Base-by-base conservation (phyloP, 2,888 invertebrate species). In the Xestia c-nigrum region DNA sequence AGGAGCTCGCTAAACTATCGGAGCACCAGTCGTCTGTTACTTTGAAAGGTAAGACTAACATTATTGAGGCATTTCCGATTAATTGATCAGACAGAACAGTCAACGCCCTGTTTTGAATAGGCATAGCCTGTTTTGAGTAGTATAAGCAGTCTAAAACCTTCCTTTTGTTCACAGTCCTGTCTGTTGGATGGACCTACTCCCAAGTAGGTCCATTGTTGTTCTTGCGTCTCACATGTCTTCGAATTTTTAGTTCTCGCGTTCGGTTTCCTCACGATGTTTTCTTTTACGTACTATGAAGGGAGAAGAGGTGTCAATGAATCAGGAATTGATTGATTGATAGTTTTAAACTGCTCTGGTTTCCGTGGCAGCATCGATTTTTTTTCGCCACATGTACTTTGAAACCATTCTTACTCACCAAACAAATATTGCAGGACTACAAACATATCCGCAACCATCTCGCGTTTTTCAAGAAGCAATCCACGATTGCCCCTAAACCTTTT, bases 21-120 rank as follows among this genome's bases (percentile, higher is more conserved):
- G 96, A 95, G 43, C 92, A 93, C 69, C 95, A 94, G 78, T 91
- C 95, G 31, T 90, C 94, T 82, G 95, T 95, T 72, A 94, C 96
- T 47, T 89, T 96, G 76, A 96, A 96, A 94, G 96, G 96, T 96
- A 63, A 63, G 59, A 52, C 4, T 31, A 3, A 52, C n/a, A 24
- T 46, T 52, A 38, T 24, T 14, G 7, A 50, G 64, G n/a, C 12
- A 19, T n/a, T 31, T 55, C 3, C 3, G 21, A 24, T 3, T 10
- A 38, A 14, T 59, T 47, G 14, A 47, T 3, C 0, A 67, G 1
- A n/a, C 5, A 46, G 16, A 16, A 43, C 24, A 24, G 24, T 16
- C 38, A 59, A 19, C 43, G 21, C 31, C 6, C 14, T 10, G 10
- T n/a, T 43, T 43, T 63, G 43, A 14, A 38, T 6, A 52, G 12